Evolutionary conservation across 37 sponge, comb jelly and placozoan species (phyloP).

Genomic region (Chondrilla cf. caribensis): DNA sequence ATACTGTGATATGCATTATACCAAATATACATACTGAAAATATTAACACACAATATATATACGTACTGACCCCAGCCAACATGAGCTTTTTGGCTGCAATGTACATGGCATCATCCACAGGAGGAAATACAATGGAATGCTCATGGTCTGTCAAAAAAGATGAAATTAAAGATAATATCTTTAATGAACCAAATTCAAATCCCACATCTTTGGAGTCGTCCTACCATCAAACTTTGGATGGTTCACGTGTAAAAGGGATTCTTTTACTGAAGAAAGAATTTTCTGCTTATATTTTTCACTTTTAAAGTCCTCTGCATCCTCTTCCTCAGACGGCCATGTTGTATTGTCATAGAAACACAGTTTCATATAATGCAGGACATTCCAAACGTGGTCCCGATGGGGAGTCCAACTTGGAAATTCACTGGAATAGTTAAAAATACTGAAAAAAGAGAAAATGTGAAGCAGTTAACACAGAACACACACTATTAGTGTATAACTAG

Average conservation of each 20-base stretch:
- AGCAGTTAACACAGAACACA: neutral
- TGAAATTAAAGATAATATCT: no score
- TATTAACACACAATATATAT: no score
- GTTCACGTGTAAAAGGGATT: neutral
- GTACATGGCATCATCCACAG: slow-evolving; percentile 1
- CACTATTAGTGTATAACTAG: no score
- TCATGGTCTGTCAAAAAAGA: neutral
- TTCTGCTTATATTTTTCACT: neutral
- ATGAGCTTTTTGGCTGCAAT: slow-evolving; percentile 17
- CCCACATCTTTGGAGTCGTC: no score
- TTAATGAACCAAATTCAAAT: no score
- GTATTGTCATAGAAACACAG: slow-evolving; percentile 16
- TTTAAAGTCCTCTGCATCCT: neutral
- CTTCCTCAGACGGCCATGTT: neutral
- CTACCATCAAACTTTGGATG: slow-evolving; percentile 5
- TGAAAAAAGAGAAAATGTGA: slow-evolving; percentile 4
- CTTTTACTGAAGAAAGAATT: neutral
- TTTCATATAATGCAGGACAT: slow-evolving; percentile 16
- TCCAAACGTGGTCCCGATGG: slow-evolving; percentile 53
- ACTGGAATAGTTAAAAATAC: slow-evolving; percentile 50
- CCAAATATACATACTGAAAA: no score
- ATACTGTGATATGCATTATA: no score
- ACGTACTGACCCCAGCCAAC: slow-evolving; percentile 10
- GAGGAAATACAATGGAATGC: slow-evolving; percentile 1
- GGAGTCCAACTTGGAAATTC: slow-evolving; percentile 66